A percentile compares a stretch with the other conserved stretches of the same genome.
Conservation (phyloP, 1,140 invertebrate species). For the Marisa cornuarietis region DNA sequence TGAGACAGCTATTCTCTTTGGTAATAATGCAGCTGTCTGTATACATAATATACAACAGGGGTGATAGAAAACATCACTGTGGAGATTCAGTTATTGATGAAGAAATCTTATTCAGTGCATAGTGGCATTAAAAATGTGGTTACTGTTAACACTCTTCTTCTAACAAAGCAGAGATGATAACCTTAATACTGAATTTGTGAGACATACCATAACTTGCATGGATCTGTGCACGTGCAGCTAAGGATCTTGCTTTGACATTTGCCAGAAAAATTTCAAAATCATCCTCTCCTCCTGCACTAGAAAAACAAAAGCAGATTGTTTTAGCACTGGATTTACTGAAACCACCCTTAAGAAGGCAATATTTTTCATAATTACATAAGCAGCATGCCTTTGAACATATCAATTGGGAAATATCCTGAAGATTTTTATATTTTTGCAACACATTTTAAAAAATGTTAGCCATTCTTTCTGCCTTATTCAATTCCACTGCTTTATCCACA, state of each 20-base stretch:
- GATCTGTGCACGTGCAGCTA: slow-evolving; percentile 53
- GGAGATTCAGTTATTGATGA: too few species aligned
- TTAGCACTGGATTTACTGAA: too few species aligned
- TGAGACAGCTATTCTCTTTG: too few species aligned
- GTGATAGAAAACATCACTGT: too few species aligned
- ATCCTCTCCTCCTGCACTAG: slow-evolving; percentile 63
- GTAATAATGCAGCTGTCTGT: too few species aligned
- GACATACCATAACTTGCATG: slow-evolving; percentile 44
- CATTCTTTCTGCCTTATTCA: not conserved
- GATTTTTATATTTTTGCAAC: not conserved
- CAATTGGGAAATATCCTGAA: not conserved
- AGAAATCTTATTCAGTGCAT: too few species aligned
- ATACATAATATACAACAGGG: too few species aligned
- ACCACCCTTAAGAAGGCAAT: too few species aligned
- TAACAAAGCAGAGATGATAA: not conserved
- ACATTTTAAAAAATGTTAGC: not conserved
- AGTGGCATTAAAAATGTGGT: too few species aligned
- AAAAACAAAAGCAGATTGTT: slow-evolving; percentile 12
- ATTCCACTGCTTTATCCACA: not conserved
- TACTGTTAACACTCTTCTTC: too few species aligned
- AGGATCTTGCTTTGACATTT: slow-evolving; percentile 61
- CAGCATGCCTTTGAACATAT: too few species aligned
- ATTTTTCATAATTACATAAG: too few species aligned
- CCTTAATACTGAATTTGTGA: not conserved
- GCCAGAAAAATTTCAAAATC: slow-evolving; percentile 66